A percentile compares a stretch with the other conserved stretches of the same genome.
Evolutionary conservation across 2,888 invertebrate species (phyloP).

Genomic region (Epirrita christyi): DNA sequence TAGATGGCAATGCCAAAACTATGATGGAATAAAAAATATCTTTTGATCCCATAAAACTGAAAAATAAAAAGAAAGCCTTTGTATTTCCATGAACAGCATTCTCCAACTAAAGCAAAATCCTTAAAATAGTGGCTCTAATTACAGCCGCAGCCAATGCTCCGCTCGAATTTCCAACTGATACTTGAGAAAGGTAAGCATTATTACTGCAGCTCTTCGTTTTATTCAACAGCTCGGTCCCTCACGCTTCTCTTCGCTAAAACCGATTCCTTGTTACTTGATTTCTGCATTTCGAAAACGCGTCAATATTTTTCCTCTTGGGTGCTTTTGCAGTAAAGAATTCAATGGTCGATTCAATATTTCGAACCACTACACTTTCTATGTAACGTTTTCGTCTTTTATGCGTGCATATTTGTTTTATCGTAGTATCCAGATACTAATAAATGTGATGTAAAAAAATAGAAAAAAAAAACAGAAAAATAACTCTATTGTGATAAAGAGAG

Average conservation of each 20-base stretch:
- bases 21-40: neutral
- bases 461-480: too few relatives aligned
- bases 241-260: conserved; percentile 79
- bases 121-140: conserved; percentile 40
- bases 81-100: conserved; percentile 14
- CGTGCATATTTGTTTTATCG: neutral
- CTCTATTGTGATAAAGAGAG: too few relatives aligned
- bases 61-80: conserved; percentile 29
- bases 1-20: neutral
- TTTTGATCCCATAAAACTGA: neutral
- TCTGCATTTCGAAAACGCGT: conserved; percentile 83
- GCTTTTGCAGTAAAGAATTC: conserved; percentile 76
- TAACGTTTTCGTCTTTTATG: neutral
- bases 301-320: conserved; percentile 81
- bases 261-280: conserved; percentile 84
- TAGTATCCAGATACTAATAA: conserved; percentile 10
- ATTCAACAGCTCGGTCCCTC: conserved; percentile 72
- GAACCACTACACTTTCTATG: conserved; percentile 65
- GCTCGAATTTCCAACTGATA: conserved; percentile 63
- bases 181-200: conserved; percentile 73
- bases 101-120: conserved; percentile 21
- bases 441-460: too few relatives aligned
- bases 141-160: conserved; percentile 44
- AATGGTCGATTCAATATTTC: conserved; percentile 65
- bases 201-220: conserved; percentile 70